These are phyloP conservation scores for Rachycentron canadum DNA, from an alignment of 2,797 vertebrate genomes.

Conservation along the genomic window DNA sequence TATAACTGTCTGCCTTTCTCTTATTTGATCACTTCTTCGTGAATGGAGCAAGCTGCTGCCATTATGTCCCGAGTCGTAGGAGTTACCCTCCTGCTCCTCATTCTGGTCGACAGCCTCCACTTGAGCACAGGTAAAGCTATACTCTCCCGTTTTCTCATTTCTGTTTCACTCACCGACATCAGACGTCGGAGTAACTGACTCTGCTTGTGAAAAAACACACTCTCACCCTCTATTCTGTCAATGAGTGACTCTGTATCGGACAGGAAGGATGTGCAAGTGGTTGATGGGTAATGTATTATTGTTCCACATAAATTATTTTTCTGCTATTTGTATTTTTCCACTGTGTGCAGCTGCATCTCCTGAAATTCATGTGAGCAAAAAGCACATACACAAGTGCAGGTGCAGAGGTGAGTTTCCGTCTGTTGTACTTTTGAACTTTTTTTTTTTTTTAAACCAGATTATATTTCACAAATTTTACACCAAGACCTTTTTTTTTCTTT, in stretches of 20 bases:
- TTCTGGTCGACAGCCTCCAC: conserved; percentile 44
- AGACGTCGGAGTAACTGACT: neutral
- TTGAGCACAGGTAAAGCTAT: conserved; percentile 47
- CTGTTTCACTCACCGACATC: fast-evolving
- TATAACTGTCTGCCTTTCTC: conserved; percentile 25
- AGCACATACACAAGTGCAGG: conserved; percentile 43
- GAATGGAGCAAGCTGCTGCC: neutral
- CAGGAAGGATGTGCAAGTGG: neutral
- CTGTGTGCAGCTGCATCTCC: conserved; percentile 26
- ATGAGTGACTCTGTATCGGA: neutral
- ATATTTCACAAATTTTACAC: too few species aligned
- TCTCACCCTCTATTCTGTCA: neutral
- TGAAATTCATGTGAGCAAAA: neutral
- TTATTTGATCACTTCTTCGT: neutral
- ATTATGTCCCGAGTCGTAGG: conserved; percentile 69
- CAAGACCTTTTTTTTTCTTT: too few species aligned
- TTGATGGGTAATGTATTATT: conserved; percentile 41
- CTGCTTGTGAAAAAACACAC: too few species aligned
- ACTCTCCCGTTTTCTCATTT: neutral
- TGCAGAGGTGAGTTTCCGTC: conserved; percentile 62
- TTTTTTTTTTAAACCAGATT: too few species aligned
- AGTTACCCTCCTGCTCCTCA: conserved; percentile 58
- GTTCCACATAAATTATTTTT: conserved; percentile 16
- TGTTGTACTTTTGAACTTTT: neutral
- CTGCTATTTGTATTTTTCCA: conserved; percentile 18